Evolutionary conservation across 2,888 invertebrate species (phyloP).

Genomic region (Diogma glabrata): DNA sequence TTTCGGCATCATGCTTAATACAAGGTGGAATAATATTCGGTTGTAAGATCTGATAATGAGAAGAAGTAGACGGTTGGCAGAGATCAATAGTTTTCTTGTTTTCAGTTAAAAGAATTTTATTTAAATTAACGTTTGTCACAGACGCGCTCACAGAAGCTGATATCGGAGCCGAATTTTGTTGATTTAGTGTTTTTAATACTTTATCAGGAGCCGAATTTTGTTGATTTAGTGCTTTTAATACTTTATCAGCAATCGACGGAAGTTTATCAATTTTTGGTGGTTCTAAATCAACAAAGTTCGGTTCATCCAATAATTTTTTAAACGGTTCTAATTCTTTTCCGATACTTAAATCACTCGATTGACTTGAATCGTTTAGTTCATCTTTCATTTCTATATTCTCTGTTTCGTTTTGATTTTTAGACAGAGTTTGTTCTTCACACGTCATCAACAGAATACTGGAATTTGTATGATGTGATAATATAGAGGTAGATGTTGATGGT

Average conservation of each 20-base stretch:
- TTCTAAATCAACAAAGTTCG: slow-evolving; percentile 31
- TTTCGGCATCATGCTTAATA: too few relatives aligned
- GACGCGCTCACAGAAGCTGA: not conserved
- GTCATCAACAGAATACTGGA: too few relatives aligned
- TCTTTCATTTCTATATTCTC: too few relatives aligned
- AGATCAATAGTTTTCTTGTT: slow-evolving; percentile 24
- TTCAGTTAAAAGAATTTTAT: slow-evolving; percentile 17
- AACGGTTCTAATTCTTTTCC: slow-evolving; percentile 32
- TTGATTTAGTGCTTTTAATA: slow-evolving; percentile 45
- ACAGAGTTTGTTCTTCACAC: too few relatives aligned
- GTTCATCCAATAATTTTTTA: slow-evolving; percentile 29
- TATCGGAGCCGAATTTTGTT: slow-evolving; percentile 17
- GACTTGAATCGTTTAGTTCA: not conserved
- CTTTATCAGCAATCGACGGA: slow-evolving; percentile 52
- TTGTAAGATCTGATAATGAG: too few relatives aligned
- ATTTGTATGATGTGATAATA: not conserved
- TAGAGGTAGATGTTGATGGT: not conserved
- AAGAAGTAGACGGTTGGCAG: too few relatives aligned
- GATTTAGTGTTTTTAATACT: slow-evolving; percentile 33
- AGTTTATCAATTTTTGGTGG: slow-evolving; percentile 32
- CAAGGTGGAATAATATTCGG: not conserved
- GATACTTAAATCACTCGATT: slow-evolving; percentile 20
- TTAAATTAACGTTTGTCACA: not conserved
- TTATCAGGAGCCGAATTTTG: slow-evolving; percentile 39
- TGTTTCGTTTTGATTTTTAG: too few relatives aligned